A percentile compares a stretch with the other conserved stretches of the same genome.
Conservation (phyloP, 1,140 invertebrate genomes). For the Eriosoma lanigerum region DNA sequence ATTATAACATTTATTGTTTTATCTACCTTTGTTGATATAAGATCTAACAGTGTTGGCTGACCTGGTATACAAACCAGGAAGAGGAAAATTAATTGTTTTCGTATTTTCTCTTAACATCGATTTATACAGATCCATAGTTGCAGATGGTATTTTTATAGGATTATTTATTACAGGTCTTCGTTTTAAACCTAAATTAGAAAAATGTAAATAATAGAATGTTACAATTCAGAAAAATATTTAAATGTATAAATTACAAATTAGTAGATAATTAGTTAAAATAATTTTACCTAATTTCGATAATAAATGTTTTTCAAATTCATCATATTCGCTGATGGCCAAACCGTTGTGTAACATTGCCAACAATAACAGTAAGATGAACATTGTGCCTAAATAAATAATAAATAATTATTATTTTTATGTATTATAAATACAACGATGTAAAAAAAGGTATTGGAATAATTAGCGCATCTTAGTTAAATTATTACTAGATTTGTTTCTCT, state of each 20-base stretch:
- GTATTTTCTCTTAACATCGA: conserved; percentile 63
- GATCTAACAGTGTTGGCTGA: conserved; percentile 83
- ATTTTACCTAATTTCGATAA: conserved; percentile 35
- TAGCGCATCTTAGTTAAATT: too few species aligned
- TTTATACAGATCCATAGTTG: conserved; percentile 75
- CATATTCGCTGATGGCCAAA: background rate
- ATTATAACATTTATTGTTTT: background rate
- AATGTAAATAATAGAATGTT: too few species aligned
- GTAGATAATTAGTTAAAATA: background rate
- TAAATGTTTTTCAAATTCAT: conserved; percentile 22
- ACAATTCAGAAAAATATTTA: background rate
- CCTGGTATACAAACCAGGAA: conserved; percentile 67
- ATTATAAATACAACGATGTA: too few species aligned
- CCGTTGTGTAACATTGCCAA: background rate
- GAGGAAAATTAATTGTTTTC: conserved; percentile 67
- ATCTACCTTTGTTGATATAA: conserved; percentile 78
- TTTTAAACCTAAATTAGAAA: conserved; percentile 66
- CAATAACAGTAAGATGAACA: conserved; percentile 26
- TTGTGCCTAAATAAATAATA: conserved; percentile 10
- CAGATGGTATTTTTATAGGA: conserved; percentile 70
- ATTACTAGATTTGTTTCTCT: too few species aligned
- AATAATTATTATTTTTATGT: background rate
- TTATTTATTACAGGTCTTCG: conserved; percentile 62
- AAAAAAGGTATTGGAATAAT: too few species aligned
- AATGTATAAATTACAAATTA: background rate